Base-by-base conservation (phyloP, 2,888 invertebrate species). In the Phyllotreta cruciferae region DNA sequence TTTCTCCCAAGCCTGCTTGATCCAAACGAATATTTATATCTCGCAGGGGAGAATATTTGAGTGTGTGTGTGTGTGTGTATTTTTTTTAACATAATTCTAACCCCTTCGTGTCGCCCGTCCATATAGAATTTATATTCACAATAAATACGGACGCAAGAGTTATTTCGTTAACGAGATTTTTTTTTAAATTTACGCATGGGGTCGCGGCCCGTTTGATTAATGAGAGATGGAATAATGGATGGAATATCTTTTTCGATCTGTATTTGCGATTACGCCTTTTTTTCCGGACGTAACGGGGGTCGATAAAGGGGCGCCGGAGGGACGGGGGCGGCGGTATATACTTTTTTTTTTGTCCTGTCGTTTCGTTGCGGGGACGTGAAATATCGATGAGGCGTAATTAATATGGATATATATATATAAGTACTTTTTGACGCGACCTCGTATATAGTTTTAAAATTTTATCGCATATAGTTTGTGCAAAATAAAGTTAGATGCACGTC, bases 181-280 rank as follows among this genome's bases (percentile, higher is more conserved):
- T 24, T 24, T 79, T 79, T 79, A 76, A 77, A 78, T 79, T 77
- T 77, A 78, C 78, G 77, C 75, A 76, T 73, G 75, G 75, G 72
- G 6, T 73, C 72, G 75, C 75, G 72, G 6, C 73, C 72, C 54
- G 73, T 73, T 79, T 79, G 79, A 79, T 79, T 79, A 79, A 79
- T 79, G 79, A 77, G 77, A 77, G 75, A 77, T 74, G 77, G 77
- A 78, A 79, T 78, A 78, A 79, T 78, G 78, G 76, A 78, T 78
- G 44, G 44, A 44, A 44, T 24, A 24, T 52, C 52, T 77, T 74
- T 76, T 79, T 78, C 78, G 78, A 79, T 79, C 75, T 73, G 77
- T 77, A 78, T 78, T 76, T 75, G 75, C 63, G 70, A 70, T 68
- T 66, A 66, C 66, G 75, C 77, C 65, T 60, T 56, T 62, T 53